Percentiles rank a stretch among this genome's conserved stretches.
These are phyloP conservation scores for Pterostichus madidus DNA, from an alignment of 2,888 invertebrate species.

Conservation along the genomic window DNA sequence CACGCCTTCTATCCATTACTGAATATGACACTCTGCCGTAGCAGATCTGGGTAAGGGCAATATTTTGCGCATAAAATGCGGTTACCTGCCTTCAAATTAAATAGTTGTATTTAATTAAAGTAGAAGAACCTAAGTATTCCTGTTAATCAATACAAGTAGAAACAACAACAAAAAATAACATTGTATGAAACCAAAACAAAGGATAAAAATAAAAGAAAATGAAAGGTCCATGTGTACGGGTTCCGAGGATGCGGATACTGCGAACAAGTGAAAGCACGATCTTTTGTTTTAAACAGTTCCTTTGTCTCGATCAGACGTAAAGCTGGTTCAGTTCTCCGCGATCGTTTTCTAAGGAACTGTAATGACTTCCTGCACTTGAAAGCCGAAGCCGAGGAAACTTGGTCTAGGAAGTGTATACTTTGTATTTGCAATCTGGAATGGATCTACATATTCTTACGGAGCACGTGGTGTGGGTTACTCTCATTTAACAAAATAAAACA, in stretches of 20 bases:
- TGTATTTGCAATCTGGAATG: slow-evolving; percentile 20
- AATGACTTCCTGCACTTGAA: slow-evolving; percentile 39
- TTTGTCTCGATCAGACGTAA: slow-evolving; percentile 49
- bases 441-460: slow-evolving; percentile 23
- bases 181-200: too few relatives aligned
- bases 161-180: too few relatives aligned
- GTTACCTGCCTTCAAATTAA: too few relatives aligned
- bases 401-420: slow-evolving; percentile 21
- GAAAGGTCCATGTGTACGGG: too few relatives aligned
- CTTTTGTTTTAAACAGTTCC: slow-evolving; percentile 50
- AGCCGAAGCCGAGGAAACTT: background rate
- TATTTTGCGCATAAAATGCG: too few relatives aligned
- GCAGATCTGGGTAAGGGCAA: too few relatives aligned
- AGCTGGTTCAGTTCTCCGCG: background rate
- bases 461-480: background rate
- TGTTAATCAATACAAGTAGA: too few relatives aligned
- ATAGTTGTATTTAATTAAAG: too few relatives aligned
- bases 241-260: background rate
- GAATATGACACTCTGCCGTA: too few relatives aligned
- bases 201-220: too few relatives aligned
- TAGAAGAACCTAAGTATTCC: too few relatives aligned
- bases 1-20: too few relatives aligned
- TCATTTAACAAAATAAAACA: background rate
- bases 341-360: slow-evolving; percentile 37
- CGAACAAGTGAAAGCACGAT: slow-evolving; percentile 21